Conservation (phyloP, 2,113 vertebrate species). For the Colius striatus region DNA sequence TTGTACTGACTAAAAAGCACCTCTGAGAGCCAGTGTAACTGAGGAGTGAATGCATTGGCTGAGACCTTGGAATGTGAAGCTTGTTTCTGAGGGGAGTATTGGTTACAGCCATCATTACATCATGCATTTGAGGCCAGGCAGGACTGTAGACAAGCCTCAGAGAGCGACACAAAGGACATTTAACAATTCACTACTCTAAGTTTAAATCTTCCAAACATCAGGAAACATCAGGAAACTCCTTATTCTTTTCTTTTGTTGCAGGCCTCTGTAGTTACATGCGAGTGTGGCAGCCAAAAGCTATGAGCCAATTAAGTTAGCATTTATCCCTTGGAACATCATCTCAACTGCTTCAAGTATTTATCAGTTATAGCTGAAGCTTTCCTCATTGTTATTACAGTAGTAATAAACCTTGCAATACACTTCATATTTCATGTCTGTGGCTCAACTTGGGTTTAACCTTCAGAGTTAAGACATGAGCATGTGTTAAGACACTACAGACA, state of each 20-base stretch:
- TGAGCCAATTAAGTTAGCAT: not conserved
- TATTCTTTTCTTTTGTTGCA: not conserved
- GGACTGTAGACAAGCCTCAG: not conserved
- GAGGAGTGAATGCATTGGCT: not conserved
- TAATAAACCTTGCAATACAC: not conserved
- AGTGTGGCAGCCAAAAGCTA: not conserved
- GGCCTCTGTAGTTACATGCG: not conserved
- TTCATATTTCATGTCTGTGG: not conserved
- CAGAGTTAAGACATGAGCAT: not conserved
- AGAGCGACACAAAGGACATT: not conserved
- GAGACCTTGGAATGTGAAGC: not conserved
- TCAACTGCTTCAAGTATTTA: not conserved
- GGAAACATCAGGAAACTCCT: not conserved
- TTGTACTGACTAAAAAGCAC: not conserved
- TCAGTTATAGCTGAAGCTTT: not conserved
- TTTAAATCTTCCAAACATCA: not conserved
- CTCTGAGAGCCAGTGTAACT: not conserved
- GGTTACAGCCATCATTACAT: not conserved
- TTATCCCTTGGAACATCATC: not conserved
- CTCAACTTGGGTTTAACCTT: not conserved
- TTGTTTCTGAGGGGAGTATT: not conserved
- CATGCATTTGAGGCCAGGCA: not conserved
- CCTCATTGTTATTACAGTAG: not conserved
- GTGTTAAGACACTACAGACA: no score
- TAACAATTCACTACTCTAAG: not conserved